Conservation (phyloP, 2,888 invertebrate genomes). For the Minunthozetes semirufus region DNA sequence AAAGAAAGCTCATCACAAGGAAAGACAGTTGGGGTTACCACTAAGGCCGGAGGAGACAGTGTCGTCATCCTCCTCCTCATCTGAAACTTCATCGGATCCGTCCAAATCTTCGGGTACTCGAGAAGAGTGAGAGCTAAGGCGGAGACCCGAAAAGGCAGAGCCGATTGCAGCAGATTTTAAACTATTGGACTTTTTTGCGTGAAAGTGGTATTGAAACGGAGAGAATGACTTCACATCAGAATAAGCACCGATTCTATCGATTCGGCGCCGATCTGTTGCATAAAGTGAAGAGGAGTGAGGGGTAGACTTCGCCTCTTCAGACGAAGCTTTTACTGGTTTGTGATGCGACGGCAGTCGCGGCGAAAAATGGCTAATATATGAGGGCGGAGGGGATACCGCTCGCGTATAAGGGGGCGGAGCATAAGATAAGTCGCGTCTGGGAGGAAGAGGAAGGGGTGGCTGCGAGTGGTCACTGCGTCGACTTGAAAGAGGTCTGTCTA, state of each 20-base stretch:
- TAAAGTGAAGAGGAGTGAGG: constrained; percentile 39
- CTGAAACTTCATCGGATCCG: constrained; percentile 42
- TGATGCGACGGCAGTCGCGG: constrained; percentile 42
- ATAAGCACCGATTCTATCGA: constrained; percentile 39
- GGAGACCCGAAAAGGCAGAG: constrained; percentile 35
- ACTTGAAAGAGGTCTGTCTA: constrained; percentile 42
- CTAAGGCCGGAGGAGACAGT: constrained; percentile 44
- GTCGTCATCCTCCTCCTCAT: constrained; percentile 42
- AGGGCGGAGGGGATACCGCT: constrained; percentile 39
- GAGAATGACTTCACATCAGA: constrained; percentile 37
- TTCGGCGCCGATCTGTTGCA: constrained; percentile 41
- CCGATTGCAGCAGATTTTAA: constrained; percentile 40
- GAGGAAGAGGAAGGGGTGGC: constrained; percentile 43
- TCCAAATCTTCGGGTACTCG: constrained; percentile 23
- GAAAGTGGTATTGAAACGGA: constrained; percentile 40
- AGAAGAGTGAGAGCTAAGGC: constrained; percentile 38
- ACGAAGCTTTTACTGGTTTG: constrained; percentile 36
- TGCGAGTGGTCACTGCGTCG: constrained; percentile 39
- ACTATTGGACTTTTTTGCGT: constrained; percentile 42
- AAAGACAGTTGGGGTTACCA: constrained; percentile 38
- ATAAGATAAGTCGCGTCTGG: constrained; percentile 36
- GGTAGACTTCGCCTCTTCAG: constrained; percentile 32
- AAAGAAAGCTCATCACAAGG: neutral
- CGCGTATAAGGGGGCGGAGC: constrained; percentile 34
- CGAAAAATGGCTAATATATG: constrained; percentile 40